Percentiles rank a stretch among this genome's conserved stretches.
phyloP scores from a whole-genome alignment of 2,113 vertebrate species.

The Syngnathus typhle region DNA sequence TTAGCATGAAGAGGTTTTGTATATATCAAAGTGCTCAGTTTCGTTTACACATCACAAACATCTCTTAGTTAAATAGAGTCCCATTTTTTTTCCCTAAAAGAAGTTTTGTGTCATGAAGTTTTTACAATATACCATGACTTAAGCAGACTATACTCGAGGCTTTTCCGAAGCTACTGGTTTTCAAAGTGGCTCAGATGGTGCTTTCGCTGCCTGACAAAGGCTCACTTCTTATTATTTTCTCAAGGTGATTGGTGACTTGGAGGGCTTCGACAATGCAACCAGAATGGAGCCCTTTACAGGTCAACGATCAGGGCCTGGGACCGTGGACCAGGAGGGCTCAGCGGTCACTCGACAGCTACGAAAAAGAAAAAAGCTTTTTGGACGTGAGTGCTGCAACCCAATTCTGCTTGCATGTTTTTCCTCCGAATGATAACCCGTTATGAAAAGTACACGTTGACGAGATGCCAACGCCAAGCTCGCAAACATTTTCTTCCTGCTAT shows the following conservation, averaged over 20 bases:
- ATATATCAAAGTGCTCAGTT: too few species aligned
- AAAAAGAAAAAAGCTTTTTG: constrained; percentile 65
- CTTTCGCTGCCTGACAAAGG: too few species aligned
- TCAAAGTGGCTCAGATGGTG: too few species aligned
- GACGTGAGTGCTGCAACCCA: constrained; percentile 57
- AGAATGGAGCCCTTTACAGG: constrained; percentile 30
- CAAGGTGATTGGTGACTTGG: constrained; percentile 77
- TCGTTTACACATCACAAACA: too few species aligned
- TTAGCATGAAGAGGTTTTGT: too few species aligned
- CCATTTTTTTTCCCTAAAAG: too few species aligned
- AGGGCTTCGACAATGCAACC: constrained; percentile 35
- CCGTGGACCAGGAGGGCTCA: constrained; percentile 15
- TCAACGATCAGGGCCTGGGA: constrained; percentile 34
- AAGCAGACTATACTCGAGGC: too few species aligned
- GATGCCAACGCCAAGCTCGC: neutral
- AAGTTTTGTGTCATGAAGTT: too few species aligned
- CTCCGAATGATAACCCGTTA: neutral
- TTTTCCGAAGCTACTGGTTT: too few species aligned
- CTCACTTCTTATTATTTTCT: constrained; percentile 17
- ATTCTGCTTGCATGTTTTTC: neutral
- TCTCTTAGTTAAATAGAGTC: too few species aligned
- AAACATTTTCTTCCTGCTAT: constrained; percentile 18
- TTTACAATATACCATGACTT: too few species aligned
- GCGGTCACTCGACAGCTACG: constrained; percentile 37
- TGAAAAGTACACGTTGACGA: neutral